A percentile compares a stretch with the other conserved stretches of the same genome.
Conservation (phyloP, 30 jellyfish, hydroid and myxozoan species). For the Turritopsis rubra region DNA sequence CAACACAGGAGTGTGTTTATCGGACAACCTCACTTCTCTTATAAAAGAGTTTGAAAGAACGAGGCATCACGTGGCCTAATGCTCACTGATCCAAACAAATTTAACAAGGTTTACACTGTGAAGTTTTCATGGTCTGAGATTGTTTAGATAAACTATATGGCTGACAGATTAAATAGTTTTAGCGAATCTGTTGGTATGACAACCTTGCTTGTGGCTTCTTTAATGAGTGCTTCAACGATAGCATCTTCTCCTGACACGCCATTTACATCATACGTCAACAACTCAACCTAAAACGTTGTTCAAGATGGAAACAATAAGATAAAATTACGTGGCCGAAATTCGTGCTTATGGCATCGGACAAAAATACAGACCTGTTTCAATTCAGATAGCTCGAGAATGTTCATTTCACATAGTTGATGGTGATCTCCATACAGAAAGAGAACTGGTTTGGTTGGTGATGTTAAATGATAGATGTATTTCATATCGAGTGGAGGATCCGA, state of each 20-base stretch:
- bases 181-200: no score
- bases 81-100: no score
- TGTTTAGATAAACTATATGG: no score
- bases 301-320: background rate
- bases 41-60: no score
- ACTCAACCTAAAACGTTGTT: slow-evolving; percentile 18
- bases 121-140: no score
- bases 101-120: no score
- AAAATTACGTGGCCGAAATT: background rate
- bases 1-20: background rate
- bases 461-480: background rate
- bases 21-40: background rate
- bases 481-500: background rate
- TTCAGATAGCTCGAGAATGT: background rate
- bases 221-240: slow-evolving; percentile 32
- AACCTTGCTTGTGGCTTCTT: slow-evolving; percentile 31
- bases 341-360: no score
- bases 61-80: no score
- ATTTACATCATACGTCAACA: slow-evolving; percentile 34
- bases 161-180: no score
- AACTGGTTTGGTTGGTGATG: slow-evolving; percentile 7
- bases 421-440: background rate
- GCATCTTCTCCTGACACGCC: slow-evolving; percentile 47
- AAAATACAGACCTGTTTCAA: background rate
- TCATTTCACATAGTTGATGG: background rate